Base-by-base conservation (phyloP, 1,140 invertebrate genomes). In the Lasioglossum albipes region DNA sequence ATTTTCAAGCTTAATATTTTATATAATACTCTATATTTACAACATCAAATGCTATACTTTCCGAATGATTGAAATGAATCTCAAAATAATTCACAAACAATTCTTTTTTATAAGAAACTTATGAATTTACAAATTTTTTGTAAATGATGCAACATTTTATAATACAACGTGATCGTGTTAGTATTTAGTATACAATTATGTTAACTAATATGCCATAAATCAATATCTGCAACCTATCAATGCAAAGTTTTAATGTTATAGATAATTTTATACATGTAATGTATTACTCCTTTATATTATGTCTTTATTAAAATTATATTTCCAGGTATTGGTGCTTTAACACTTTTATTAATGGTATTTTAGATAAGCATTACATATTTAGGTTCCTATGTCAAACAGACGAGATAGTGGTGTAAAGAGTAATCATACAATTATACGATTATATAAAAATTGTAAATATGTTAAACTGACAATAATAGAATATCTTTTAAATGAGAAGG, bases 281-380 rank as follows among this genome's bases (percentile, higher is more conserved):
- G 27, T 66, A 83, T 64, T 76, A 81, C 27, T 81, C 18, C 79
- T 76, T 84, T 65, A 76, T 52, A 69, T 13, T 49, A 27, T 54
- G 41, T 68, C n/a, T 65, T 89, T 89, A 79, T 89, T 87, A 88
- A 88, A 85, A 41, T 22, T 89, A 87, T 82, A 81, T 83, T 88
- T 82, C 84, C 72, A 72, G 72, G 82, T 87, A 87, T 41, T 75
- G 87, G 84, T 88, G 87, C 86, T 88, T 83, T 79, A 74, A 75
- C 61, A 52, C 45, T 31, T 69, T 76, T 69, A 69, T 45, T 76
- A 76, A 27, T 71, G 16, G 10, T 71, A 64, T 72, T 71, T 78
- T 72, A 78, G 20, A 62, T 49, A 9, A 22, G 13, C 12, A 45
- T 69, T 45, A 64, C 27, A 16, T 76, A 45, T 69, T 68, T 27